These are phyloP conservation scores for Micromussa lordhowensis DNA, from an alignment of 92 coral and sea anemone genomes.

Conservation along the genomic window DNA sequence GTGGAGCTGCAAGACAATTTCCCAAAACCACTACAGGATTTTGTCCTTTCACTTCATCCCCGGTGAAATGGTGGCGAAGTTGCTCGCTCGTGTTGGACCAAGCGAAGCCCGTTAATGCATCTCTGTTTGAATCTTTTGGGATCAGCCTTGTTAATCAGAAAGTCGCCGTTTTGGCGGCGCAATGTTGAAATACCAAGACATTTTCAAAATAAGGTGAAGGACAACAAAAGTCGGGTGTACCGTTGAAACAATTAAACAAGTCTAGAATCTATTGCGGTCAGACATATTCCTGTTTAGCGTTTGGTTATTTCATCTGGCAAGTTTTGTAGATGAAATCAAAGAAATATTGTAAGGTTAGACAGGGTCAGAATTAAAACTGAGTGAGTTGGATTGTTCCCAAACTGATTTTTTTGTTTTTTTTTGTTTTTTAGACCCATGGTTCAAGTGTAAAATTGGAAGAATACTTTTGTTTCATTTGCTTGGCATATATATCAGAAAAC, in stretches of 20 bases:
- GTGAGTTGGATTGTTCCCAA: neutral
- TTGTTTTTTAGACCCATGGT: neutral
- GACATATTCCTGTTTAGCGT: neutral
- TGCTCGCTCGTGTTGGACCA: neutral
- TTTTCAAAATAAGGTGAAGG: neutral
- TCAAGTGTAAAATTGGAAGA: neutral
- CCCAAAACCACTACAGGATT: neutral
- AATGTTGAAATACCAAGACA: neutral
- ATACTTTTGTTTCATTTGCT: neutral
- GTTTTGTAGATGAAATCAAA: neutral
- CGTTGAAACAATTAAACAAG: neutral
- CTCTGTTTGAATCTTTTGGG: neutral
- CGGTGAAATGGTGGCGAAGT: neutral
- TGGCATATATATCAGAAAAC: neutral
- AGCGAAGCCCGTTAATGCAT: neutral
- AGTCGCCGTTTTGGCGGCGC: neutral
- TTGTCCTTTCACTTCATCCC: neutral
- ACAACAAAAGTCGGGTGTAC: neutral
- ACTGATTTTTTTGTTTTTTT: neutral
- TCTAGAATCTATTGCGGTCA: neutral
- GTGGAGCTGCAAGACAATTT: neutral
- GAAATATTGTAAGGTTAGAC: neutral
- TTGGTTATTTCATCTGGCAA: neutral
- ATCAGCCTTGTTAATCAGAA: neutral
- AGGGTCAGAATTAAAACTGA: neutral